These are phyloP conservation scores for Teleopsis dalmanni DNA, from an alignment of 1,140 invertebrate species.

Conservation along the genomic window DNA sequence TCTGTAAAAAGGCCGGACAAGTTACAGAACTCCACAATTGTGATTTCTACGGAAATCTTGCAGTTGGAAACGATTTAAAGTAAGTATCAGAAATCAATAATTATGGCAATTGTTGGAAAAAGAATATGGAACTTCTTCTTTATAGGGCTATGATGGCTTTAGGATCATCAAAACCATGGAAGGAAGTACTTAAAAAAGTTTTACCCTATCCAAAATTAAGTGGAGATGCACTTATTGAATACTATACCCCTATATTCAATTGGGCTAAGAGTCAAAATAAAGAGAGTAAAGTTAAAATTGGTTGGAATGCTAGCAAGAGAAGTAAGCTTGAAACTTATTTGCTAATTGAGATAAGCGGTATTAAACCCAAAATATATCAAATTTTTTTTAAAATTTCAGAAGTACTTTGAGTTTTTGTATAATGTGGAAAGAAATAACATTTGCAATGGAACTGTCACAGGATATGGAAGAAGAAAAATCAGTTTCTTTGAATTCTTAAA, in stretches of 20 bases:
- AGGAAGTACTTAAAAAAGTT: constrained; percentile 47
- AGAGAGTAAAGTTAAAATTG: constrained; percentile 26
- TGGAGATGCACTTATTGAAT: constrained; percentile 38
- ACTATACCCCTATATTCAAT: constrained; percentile 40
- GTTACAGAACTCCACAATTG: constrained; percentile 50
- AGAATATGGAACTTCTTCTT: neutral
- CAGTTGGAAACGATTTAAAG: constrained; percentile 45
- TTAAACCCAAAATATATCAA: too few relatives aligned
- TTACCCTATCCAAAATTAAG: constrained; percentile 49
- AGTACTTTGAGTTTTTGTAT: too few relatives aligned
- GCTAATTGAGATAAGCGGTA: neutral
- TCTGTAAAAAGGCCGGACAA: constrained; percentile 53
- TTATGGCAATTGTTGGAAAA: neutral
- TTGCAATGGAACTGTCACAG: too few relatives aligned
- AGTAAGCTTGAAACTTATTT: constrained; percentile 19
- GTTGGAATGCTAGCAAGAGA: constrained; percentile 30
- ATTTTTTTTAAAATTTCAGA: too few relatives aligned
- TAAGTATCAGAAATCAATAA: constrained; percentile 5
- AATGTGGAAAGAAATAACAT: too few relatives aligned
- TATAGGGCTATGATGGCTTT: constrained; percentile 15
- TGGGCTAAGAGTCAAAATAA: constrained; percentile 39
- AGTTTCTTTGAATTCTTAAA: too few relatives aligned
- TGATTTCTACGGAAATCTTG: constrained; percentile 50
- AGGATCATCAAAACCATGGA: constrained; percentile 54
- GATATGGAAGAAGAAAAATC: too few relatives aligned